phyloP scores from a whole-genome alignment of 2,797 vertebrate genomes.

The Anguilla marmorata region DNA sequence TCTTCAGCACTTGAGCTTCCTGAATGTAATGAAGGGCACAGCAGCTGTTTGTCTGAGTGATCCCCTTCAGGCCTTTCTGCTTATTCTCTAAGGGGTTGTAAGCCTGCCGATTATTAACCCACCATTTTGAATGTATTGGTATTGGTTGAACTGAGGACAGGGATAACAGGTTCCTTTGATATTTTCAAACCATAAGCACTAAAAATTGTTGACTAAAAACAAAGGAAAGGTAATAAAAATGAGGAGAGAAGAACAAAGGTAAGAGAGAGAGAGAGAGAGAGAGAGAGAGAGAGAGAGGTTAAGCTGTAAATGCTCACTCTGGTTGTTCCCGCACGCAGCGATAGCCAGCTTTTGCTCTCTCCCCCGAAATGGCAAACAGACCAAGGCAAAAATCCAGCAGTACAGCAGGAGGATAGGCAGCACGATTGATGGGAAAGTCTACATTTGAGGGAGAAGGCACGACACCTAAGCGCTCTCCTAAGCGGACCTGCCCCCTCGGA shows the following conservation, averaged over 20 bases:
- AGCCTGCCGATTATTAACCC: not conserved
- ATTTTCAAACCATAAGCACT: not conserved
- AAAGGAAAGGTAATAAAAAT: conserved; percentile 39
- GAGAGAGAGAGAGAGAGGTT: conserved; percentile 44
- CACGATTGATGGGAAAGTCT: not conserved
- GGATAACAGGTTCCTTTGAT: not conserved
- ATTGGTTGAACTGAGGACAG: not conserved
- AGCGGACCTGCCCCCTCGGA: not conserved
- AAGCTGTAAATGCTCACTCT: conserved; percentile 16
- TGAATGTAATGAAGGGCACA: not conserved
- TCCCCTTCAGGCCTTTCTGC: not conserved
- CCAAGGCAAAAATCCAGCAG: not conserved
- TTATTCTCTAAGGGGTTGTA: not conserved
- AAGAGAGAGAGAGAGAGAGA: conserved; percentile 43
- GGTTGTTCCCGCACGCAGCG: conserved; percentile 10
- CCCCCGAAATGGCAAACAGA: conserved; percentile 8
- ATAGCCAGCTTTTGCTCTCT: not conserved
- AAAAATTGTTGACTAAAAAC: not conserved
- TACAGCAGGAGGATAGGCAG: not conserved
- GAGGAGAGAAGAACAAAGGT: not conserved
- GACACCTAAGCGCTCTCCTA: not conserved
- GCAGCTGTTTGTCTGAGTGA: not conserved
- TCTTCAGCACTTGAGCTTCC: not conserved
- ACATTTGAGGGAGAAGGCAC: not conserved
- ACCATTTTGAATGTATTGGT: not conserved